Evolutionary conservation across 2,888 invertebrate species (phyloP).

Genomic region (Athalia circularis): DNA sequence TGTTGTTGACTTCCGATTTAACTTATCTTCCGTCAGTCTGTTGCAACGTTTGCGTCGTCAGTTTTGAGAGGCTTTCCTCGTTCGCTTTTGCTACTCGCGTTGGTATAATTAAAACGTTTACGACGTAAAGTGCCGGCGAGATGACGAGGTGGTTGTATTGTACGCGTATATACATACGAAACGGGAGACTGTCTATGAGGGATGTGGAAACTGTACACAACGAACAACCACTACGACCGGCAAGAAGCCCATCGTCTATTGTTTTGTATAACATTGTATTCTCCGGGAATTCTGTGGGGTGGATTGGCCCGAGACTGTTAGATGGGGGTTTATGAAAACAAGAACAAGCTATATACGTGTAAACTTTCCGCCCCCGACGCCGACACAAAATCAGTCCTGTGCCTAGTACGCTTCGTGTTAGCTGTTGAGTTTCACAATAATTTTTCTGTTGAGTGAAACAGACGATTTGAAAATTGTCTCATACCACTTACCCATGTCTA

Average conservation of each 20-base stretch:
- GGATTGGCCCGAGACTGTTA: conserved; percentile 5
- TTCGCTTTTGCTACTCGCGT: not conserved
- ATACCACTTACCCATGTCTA: too few relatives aligned
- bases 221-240: conserved; percentile 1
- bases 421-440: too few relatives aligned
- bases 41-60: not conserved
- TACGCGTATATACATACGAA: not conserved
- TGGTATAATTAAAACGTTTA: conserved; percentile 40
- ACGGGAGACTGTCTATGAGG: not conserved
- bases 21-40: conserved; percentile 26
- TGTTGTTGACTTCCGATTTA: not conserved
- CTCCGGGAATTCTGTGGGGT: conserved; percentile 16
- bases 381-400: too few relatives aligned
- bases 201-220: conserved; percentile 13
- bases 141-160: conserved; percentile 2
- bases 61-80: not conserved
- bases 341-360: conserved; percentile 5
- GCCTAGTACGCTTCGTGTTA: too few relatives aligned
- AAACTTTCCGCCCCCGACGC: not conserved
- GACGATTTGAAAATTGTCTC: too few relatives aligned
- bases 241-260: conserved; percentile 41
- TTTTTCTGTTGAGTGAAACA: too few relatives aligned
- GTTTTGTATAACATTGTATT: conserved; percentile 39
- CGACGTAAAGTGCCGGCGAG: conserved; percentile 43
- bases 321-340: conserved; percentile 4